Conservation (phyloP, 2,888 invertebrate genomes). For the Drosophila falleni region DNA sequence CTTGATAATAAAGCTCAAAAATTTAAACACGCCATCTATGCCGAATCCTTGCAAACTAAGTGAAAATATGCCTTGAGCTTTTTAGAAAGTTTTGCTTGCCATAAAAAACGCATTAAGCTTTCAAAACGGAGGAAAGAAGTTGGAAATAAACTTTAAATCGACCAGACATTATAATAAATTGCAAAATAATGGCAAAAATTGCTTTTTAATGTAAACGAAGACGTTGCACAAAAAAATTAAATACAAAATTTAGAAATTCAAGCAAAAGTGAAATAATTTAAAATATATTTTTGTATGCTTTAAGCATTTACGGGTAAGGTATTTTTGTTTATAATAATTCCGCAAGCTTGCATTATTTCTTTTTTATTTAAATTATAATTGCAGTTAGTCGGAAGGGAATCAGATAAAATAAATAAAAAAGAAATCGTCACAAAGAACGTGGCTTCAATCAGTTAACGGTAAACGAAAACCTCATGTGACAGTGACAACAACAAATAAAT, state of each 20-base stretch:
- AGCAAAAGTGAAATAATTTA: slow-evolving; percentile 11
- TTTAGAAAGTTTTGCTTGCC: slow-evolving; percentile 20
- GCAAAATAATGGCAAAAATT: slow-evolving; percentile 37
- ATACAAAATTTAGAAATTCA: background rate
- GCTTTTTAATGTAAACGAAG: slow-evolving; percentile 39
- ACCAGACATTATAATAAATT: slow-evolving; percentile 31
- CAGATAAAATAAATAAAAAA: slow-evolving; percentile 7
- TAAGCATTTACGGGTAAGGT: slow-evolving; percentile 26
- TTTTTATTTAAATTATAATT: slow-evolving; percentile 2
- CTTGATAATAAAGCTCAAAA: slow-evolving; percentile 40
- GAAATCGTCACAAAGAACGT: slow-evolving; percentile 23
- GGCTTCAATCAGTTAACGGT: slow-evolving; percentile 46
- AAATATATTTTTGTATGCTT: slow-evolving; percentile 25
- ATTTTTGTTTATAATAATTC: slow-evolving; percentile 29
- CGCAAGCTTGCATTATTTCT: slow-evolving; percentile 40
- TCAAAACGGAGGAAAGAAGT: too few species aligned
- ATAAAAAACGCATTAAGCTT: slow-evolving; percentile 43
- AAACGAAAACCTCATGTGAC: slow-evolving; percentile 37
- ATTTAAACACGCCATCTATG: slow-evolving; percentile 48
- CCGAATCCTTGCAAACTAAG: slow-evolving; percentile 44
- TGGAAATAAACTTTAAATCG: slow-evolving; percentile 22
- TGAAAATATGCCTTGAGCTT: slow-evolving; percentile 4
- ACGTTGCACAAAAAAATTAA: background rate
- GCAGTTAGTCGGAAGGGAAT: slow-evolving; percentile 45
- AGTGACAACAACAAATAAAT: slow-evolving; percentile 2